Base-by-base conservation (phyloP, 1,140 invertebrate genomes). In the Lepidotrigona ventralis region DNA sequence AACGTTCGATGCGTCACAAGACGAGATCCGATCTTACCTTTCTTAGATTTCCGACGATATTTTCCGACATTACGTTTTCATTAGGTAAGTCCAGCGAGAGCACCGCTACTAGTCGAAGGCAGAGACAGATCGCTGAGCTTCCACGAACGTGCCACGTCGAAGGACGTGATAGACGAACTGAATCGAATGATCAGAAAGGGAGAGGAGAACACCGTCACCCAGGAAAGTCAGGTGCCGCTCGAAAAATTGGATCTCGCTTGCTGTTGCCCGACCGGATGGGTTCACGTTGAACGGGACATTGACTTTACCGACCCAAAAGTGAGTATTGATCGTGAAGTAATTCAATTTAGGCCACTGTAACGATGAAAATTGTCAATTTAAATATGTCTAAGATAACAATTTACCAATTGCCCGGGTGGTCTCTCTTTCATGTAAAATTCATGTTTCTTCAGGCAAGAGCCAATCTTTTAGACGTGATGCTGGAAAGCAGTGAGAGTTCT, bases 221-320 rank as follows among this genome's bases (percentile, higher is more conserved):
- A 90, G 23, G 91, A 93, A 56, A 73, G 82, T 15, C 90, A 92
- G 74, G 88, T 91, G 74, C 85, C 84, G 77, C 74, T 91, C 19
- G 93, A 94, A 54, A 93, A 93, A 82, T 93, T 95, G 70, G 96
- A 96, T 93, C 94, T 95, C 76, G 96, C 96, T 26, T 95, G 96
- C 85, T 96, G 96, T 91, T 96, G 96, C 88, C 95, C 96, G 39
- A 97, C 96, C 6, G 96, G 96, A 79, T 97, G 97, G 96, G 95
- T 97, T 82, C 96, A 97, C 92, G 96, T 97, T 29, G 96, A 97
- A 92, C 95, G 95, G 78, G 96, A 97, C 89, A 96, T 97, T 83
- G 96, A 97, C 92, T 96, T 97, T 88, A 96, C 95, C 89, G 96
- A 97, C 94, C 97, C 97, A n/a, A 97, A 97, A 95, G 96, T 97